Evolutionary conservation across 2,797 vertebrate species (phyloP).

Genomic region (Poeciliopsis gracilis): DNA sequence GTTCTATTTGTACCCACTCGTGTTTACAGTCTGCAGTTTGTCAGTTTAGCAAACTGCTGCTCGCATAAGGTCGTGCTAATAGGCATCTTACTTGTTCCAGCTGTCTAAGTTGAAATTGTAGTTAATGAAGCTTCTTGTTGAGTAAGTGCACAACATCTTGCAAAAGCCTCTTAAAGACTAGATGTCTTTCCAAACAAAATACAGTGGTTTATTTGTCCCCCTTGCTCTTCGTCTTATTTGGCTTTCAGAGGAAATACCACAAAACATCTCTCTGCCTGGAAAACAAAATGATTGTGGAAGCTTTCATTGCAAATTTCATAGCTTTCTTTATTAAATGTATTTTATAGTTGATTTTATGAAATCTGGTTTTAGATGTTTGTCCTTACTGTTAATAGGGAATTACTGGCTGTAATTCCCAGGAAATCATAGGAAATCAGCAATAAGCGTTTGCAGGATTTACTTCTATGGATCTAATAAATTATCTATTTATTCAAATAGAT

Average conservation of each 20-base stretch:
- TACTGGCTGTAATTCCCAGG: not conserved
- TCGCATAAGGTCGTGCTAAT: not conserved
- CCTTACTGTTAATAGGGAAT: not conserved
- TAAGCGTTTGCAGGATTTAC: not conserved
- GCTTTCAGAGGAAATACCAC: constrained; percentile 19
- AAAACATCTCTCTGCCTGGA: constrained; percentile 17
- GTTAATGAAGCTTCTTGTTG: constrained; percentile 5
- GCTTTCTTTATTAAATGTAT: not conserved
- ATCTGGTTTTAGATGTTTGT: not conserved
- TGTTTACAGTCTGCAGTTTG: not conserved
- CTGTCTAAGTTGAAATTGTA: constrained; percentile 1
- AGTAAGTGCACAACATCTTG: constrained; percentile 16
- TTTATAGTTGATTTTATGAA: not conserved
- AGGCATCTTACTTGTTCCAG: constrained; percentile 2
- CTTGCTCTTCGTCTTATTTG: constrained; percentile 26
- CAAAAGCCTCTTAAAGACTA: constrained; percentile 12
- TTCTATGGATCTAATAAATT: not conserved
- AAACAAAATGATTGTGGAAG: not conserved
- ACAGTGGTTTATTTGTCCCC: not conserved
- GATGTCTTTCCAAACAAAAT: too few species aligned
- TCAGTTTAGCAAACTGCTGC: not conserved
- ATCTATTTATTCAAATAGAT: not conserved
- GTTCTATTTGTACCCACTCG: not conserved
- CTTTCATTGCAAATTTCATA: not conserved
- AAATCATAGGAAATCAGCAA: not conserved